Evolutionary conservation across 2,888 invertebrate genomes (phyloP), one percentile per base, ranked within the genome.

Genomic region (Sceliomorpha sp.): DNA sequence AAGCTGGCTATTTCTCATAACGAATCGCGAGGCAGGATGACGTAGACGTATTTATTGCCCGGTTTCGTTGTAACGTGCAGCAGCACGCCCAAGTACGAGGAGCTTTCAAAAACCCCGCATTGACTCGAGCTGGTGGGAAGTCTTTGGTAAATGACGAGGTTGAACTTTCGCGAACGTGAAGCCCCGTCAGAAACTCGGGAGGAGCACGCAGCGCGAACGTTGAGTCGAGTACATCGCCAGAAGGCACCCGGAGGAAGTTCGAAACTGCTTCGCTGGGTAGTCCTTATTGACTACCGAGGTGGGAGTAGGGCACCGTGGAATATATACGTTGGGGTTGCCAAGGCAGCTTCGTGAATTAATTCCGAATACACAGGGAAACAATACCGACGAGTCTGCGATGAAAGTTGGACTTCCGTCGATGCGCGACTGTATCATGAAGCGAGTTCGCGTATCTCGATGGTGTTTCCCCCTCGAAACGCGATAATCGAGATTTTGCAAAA

Each of bases 271-370:
- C 75, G 81, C 70, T 76, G 75, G 80, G 78, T 81, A 76, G 75
- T 84, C 81, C 79, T 84, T 83, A 85, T 83, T 85, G 85, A 85
- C 84, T 85, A 77, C 55, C 32, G 79, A 75, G 76, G 74, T 72
- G 75, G 78, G 78, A 77, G 76, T 70, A 72, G 73, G 77, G 66
- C 72, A 75, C 62, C 77, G 71, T 64, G 58, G 59, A 75, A 74
- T 73, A 20, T n/a, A n/a, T 20, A 63, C 70, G 74, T 70, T 59
- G 68, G 76, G 78, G 75, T 79, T 78, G 80, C 81, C 83, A 80
- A 80, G 77, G 81, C 79, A 81, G 84, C 83, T 83, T 80, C 76
- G n/a, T n/a, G 78, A 86, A 85, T 85, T 86, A 85, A 86, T 85
- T 85, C 81, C 80, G 77, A 80, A 79, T 58, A 64, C 34, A 50